A percentile compares a stretch with the other conserved stretches of the same genome.
phyloP scores from a whole-genome alignment of 2,888 invertebrate species.

The Eupithecia insigniata region DNA sequence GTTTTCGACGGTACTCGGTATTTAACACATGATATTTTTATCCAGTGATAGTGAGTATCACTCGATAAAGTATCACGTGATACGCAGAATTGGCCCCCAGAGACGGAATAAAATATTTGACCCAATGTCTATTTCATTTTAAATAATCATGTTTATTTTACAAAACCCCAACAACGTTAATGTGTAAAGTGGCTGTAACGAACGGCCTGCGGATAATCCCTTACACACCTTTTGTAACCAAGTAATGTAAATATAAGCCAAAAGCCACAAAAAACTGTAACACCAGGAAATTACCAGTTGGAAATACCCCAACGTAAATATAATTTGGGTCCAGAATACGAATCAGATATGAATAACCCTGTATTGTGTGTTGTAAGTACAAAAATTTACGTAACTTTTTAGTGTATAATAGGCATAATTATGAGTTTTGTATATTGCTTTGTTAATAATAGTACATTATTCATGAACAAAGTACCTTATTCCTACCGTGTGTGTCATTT shows the following conservation, averaged over 20 bases:
- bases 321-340: neutral
- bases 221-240: neutral
- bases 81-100: too few relatives aligned
- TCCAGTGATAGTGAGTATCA: too few relatives aligned
- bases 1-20: too few relatives aligned
- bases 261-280: slow-evolving; percentile 1
- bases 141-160: neutral
- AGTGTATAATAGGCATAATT: neutral
- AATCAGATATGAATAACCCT: slow-evolving; percentile 1
- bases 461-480: too few relatives aligned
- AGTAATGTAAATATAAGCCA: neutral
- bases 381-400: too few relatives aligned
- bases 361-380: neutral
- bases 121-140: too few relatives aligned
- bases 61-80: too few relatives aligned
- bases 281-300: neutral
- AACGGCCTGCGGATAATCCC: neutral
- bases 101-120: too few relatives aligned
- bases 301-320: neutral
- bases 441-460: neutral
- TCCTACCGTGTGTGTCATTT: too few relatives aligned
- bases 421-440: neutral
- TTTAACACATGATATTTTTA: too few relatives aligned
- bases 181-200: neutral
- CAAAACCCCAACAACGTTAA: neutral